Evolutionary conservation across 2,888 invertebrate genomes (phyloP), one percentile per base, ranked within the genome.

Genomic region (Aphelenchoides bicaudatus): DNA sequence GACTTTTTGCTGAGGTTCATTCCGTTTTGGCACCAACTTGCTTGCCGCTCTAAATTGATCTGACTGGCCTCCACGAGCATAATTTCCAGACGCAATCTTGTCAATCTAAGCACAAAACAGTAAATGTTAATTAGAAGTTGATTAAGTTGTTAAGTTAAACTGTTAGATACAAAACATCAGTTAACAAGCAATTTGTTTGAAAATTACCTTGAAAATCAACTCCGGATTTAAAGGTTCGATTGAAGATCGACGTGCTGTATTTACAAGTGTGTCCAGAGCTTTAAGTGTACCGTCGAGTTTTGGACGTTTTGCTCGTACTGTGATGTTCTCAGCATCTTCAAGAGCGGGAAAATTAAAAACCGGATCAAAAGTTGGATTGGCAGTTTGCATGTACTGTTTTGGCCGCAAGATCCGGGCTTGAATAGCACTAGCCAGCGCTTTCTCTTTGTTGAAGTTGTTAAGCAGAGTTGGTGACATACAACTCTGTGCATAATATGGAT

Each of bases 191-290:
- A n/a, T n/a, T n/a, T n/a, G n/a, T n/a, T n/a, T n/a, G n/a, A n/a
- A n/a, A n/a, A n/a, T n/a, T 43, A 51, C 52, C 37, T 51, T 51
- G 21, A 13, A 37, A 2, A 51, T 8, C 10, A 51, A 23, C 21
- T 51, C 52, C 16, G 52, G 52, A 51, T 51, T 27, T 19, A 51
- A 30, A 16, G 30, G 52, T 23, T 51, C 52, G 10, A 51, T 39
- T 19, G 19, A 34, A n/a, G 31, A 2, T 6, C 52, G 52, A 8
- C 37, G 31, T 28, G 16, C 2, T 3, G 13, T 43, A 10, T 10
- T 10, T 10, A 25, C 43, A n/a, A 1, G n/a, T n/a, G n/a, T n/a
- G 10, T 43, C 23, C 8, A 21, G 8, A 19, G 43, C 23, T n/a
- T n/a, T n/a, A n/a, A n/a, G n/a, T n/a, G n/a, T n/a, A n/a, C n/a